Conservation (phyloP, 1,140 invertebrate species). For the Tribolium madens region DNA sequence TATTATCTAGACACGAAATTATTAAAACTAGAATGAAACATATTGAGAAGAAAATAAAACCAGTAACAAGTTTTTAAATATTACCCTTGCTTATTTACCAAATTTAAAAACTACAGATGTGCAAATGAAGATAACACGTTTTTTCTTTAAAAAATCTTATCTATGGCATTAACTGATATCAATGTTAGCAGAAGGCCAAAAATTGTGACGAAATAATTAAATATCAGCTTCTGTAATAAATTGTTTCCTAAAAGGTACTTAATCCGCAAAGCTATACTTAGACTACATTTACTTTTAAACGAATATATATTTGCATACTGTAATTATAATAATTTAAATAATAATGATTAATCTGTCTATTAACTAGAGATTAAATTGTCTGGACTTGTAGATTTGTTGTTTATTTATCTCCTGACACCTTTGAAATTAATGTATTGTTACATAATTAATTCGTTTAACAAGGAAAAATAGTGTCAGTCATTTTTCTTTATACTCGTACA, state of each 20-base stretch:
- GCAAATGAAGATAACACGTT: too few species aligned
- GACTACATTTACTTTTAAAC: neutral
- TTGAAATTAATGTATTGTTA: neutral
- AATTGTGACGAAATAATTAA: neutral
- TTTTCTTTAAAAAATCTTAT: too few species aligned
- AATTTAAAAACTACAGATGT: too few species aligned
- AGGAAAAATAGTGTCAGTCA: neutral
- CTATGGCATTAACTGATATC: too few species aligned
- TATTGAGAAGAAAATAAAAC: too few species aligned
- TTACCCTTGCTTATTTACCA: too few species aligned
- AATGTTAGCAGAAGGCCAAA: too few species aligned
- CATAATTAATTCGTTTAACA: neutral
- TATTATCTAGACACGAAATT: neutral
- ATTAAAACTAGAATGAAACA: neutral
- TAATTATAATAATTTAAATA: neutral
- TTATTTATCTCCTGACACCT: neutral
- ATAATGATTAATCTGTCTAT: neutral
- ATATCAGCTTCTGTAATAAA: neutral
- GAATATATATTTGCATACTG: neutral
- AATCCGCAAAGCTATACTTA: too few species aligned
- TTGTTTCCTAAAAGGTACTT: neutral
- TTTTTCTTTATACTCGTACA: neutral
- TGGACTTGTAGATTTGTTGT: neutral
- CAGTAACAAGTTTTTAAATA: too few species aligned
- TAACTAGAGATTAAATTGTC: neutral